Conservation (phyloP, 2,113 vertebrate genomes). For the Gnathonemus echidnorhynchus region DNA sequence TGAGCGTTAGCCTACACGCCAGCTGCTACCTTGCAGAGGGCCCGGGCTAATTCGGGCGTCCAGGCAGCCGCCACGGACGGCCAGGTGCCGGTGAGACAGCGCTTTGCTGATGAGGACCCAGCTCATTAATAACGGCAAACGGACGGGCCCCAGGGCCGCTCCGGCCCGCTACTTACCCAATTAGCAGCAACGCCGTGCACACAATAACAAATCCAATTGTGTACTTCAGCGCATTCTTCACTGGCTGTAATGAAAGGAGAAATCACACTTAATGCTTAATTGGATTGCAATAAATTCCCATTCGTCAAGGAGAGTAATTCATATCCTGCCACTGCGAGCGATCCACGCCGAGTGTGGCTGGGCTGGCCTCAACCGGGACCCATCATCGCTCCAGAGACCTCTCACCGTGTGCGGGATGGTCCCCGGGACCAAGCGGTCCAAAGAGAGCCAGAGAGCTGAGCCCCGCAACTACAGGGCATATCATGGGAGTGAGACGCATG, state of each 20-base stretch:
- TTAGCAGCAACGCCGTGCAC: constrained; percentile 81
- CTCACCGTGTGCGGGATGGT: neutral
- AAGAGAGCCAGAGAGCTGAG: neutral
- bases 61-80: neutral
- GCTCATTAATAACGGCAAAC: constrained; percentile 43
- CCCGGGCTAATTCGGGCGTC: neutral
- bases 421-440: neutral
- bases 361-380: neutral
- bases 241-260: constrained; percentile 71
- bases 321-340: constrained; percentile 27
- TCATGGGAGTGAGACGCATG: neutral
- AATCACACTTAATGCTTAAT: constrained; percentile 35
- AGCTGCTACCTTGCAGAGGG: neutral
- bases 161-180: constrained; percentile 78
- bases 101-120: constrained; percentile 28
- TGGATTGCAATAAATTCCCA: constrained; percentile 39
- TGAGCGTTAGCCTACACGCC: neutral
- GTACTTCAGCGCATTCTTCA: constrained; percentile 86
- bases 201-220: constrained; percentile 80
- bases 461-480: neutral
- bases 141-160: constrained; percentile 19
- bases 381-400: neutral
- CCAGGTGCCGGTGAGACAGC: neutral
- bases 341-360: neutral
- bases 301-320: constrained; percentile 30